Evolutionary conservation across 2,113 vertebrate genomes (phyloP), one percentile per base, ranked within the genome.

Genomic region (Anhinga rufa): DNA sequence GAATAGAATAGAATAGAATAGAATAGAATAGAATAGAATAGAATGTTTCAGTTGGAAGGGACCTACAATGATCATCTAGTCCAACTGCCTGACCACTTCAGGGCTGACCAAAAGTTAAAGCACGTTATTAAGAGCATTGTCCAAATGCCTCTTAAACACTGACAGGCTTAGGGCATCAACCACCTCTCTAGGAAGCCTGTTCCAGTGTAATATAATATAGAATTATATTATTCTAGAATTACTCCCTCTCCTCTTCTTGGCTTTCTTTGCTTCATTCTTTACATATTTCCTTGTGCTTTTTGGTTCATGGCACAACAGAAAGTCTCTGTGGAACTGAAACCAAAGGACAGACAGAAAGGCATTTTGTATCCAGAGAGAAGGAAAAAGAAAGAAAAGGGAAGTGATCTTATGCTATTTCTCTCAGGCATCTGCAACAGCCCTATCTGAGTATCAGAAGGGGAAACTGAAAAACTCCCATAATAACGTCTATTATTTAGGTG

Each of bases 331-430:
- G 86, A 92, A 40, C 64, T 34, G 70, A 93, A 92, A 88, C 79
- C 38, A 68, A 90, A 77, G 77, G 92, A 68, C 66, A 92, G 58
- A 52, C 7, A 55, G 70, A 91, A 79, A 93, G 12, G 20, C 88
- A 92, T 93, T 79, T 90, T 77, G 38, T 81, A 86, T 68, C 90
- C 17, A 88, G 93, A 88, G 78, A 95, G 60, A 83, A 83, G 19
- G 79, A 90, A 80, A 20, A 86, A 88, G 86, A 75, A 89, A 79
- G 65, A 84, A 91, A 87, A 87, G 18, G 40, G 46, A 88, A 83
- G 64, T 10, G 32, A 81, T 26, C 51, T 83, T 62, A 46, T 80
- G 46, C 20, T 80, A 16, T 83, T 95, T 92, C 64, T 95, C 64
- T 75, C 60, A 83, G 71, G 64, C 79, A 75, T 88, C 55, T 2